A percentile compares a stretch with the other conserved stretches of the same genome.
These are phyloP conservation scores for Conus ventricosus DNA, from an alignment of 1,140 invertebrate genomes.

Conservation along the genomic window DNA sequence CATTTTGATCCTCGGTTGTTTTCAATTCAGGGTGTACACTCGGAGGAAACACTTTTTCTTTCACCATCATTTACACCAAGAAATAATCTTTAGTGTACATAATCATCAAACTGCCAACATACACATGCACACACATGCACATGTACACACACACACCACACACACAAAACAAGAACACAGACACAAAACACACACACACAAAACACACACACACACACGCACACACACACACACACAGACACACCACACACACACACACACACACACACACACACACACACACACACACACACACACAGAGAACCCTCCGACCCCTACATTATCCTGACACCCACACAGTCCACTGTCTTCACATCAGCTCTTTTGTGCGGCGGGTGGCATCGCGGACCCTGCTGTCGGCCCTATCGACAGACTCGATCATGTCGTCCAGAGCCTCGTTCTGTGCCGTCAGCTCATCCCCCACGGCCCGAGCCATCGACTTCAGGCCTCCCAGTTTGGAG, in stretches of 20 bases:
- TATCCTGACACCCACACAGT: not conserved
- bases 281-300: constrained; percentile 8
- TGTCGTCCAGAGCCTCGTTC: constrained; percentile 13
- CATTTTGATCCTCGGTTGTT: too few species aligned
- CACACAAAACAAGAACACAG: not conserved
- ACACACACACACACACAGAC: constrained; percentile 7
- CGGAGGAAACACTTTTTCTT: too few species aligned
- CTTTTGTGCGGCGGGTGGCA: not conserved
- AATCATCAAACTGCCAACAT: not conserved
- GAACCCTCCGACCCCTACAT: too few species aligned
- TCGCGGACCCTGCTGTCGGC: not conserved
- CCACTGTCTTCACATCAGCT: not conserved
- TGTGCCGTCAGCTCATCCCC: constrained; percentile 16
- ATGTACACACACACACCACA: not conserved
- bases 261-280: constrained; percentile 2
- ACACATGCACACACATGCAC: not conserved
- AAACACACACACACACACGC: not conserved
- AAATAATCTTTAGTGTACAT: too few species aligned
- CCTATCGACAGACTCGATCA: constrained; percentile 6
- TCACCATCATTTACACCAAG: too few species aligned
- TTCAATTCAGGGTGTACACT: too few species aligned
- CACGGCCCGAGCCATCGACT: constrained; percentile 15
- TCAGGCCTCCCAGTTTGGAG: not conserved
- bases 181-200: constrained; percentile 10
- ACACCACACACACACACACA: not conserved